Percentiles rank a stretch among this genome's conserved stretches.
Evolutionary conservation across 2,888 invertebrate species (phyloP).

Genomic region (Sipunculus nudus): DNA sequence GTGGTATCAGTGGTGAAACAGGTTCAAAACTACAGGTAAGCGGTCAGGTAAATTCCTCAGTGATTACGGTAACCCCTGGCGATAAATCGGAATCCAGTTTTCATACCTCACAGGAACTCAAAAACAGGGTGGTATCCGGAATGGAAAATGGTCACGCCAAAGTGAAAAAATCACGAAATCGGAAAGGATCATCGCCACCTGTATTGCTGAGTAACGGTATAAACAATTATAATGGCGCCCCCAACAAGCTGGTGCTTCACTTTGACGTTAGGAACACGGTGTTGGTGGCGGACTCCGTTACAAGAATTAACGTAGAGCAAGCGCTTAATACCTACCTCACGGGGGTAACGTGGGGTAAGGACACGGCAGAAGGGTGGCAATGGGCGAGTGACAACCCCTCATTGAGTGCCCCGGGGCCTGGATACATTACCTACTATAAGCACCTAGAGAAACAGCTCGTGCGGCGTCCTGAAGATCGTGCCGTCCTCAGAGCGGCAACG

Average conservation of each 20-base stretch:
- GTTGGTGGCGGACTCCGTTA: constrained; percentile 62
- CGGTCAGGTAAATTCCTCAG: too few species aligned
- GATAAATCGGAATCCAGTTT: too few species aligned
- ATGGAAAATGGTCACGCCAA: too few species aligned
- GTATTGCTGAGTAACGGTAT: too few species aligned
- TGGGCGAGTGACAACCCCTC: constrained; percentile 58
- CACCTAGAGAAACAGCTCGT: constrained; percentile 58
- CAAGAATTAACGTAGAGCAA: constrained; percentile 60
- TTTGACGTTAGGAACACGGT: constrained; percentile 65
- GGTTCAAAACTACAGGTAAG: too few species aligned
- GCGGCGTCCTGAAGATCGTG: constrained; percentile 53
- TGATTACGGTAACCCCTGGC: too few species aligned
- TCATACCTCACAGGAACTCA: too few species aligned
- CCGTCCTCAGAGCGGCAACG: constrained; percentile 52
- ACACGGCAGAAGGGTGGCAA: constrained; percentile 47
- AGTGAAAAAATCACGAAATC: too few species aligned
- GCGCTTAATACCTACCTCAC: constrained; percentile 65
- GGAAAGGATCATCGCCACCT: too few species aligned
- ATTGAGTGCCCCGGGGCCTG: constrained; percentile 47
- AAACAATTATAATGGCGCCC: too few species aligned
- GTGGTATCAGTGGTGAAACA: too few species aligned
- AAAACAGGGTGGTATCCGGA: too few species aligned
- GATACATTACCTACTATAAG: constrained; percentile 60
- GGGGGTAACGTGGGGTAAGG: constrained; percentile 62
- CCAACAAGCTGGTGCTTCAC: constrained; percentile 64